phyloP scores from a whole-genome alignment of 2,797 vertebrate species.

The Helicolenus hilgendorfi region DNA sequence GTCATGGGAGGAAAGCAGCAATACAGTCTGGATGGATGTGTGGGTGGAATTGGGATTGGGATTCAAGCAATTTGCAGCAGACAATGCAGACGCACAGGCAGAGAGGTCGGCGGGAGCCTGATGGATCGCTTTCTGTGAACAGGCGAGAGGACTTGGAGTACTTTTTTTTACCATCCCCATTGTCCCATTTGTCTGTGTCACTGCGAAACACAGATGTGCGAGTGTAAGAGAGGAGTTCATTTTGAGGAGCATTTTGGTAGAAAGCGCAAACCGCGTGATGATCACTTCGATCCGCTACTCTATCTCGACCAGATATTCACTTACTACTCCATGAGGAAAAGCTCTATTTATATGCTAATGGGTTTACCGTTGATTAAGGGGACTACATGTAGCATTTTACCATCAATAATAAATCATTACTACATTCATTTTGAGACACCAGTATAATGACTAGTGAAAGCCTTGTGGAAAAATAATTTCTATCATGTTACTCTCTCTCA shows the following conservation, averaged over 20 bases:
- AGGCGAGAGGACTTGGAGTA: slow-evolving; percentile 78
- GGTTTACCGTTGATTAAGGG: slow-evolving; percentile 33
- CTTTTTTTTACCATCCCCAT: slow-evolving; percentile 86
- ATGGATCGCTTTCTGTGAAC: slow-evolving; percentile 86
- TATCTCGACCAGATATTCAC: slow-evolving; percentile 45
- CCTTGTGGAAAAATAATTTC: slow-evolving; percentile 14
- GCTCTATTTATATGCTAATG: slow-evolving; percentile 45
- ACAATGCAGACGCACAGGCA: slow-evolving; percentile 73
- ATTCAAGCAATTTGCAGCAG: slow-evolving; percentile 82
- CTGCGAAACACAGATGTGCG: slow-evolving; percentile 83
- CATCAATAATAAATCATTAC: slow-evolving; percentile 57
- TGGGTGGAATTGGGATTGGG: slow-evolving; percentile 80
- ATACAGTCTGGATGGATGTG: slow-evolving; percentile 74
- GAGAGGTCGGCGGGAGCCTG: slow-evolving; percentile 68
- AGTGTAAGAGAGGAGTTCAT: slow-evolving; percentile 81
- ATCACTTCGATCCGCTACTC: slow-evolving; percentile 74
- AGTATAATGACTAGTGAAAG: slow-evolving; percentile 20
- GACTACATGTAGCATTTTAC: slow-evolving; percentile 3
- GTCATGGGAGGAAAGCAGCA: slow-evolving; percentile 59
- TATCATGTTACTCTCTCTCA: background rate
- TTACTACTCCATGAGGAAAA: slow-evolving; percentile 45
- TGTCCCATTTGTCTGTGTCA: slow-evolving; percentile 90
- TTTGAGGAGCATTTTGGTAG: slow-evolving; percentile 68
- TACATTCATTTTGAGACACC: slow-evolving; percentile 43
- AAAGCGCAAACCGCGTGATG: slow-evolving; percentile 66